Conservation (phyloP, 2,797 vertebrate genomes). For the Leptoclinus maculatus region DNA sequence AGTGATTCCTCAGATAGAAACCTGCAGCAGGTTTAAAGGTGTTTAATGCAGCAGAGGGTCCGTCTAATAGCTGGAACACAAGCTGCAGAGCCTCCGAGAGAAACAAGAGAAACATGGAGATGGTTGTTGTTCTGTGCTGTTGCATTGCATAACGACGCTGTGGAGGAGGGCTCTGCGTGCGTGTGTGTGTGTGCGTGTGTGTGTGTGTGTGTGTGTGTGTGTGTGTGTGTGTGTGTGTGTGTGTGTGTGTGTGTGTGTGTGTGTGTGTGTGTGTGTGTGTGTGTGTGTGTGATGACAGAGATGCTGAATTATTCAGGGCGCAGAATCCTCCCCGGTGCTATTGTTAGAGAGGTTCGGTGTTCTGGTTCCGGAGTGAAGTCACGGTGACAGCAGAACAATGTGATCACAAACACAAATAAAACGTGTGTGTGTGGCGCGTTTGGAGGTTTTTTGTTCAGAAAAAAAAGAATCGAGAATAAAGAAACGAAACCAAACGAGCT, state of each 20-base stretch:
- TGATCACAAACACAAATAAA: too few relatives aligned
- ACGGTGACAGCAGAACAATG: too few relatives aligned
- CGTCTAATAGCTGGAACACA: conserved; percentile 25
- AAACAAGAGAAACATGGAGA: conserved; percentile 11
- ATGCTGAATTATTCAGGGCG: conserved; percentile 68
- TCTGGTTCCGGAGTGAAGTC: not conserved
- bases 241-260: conserved; percentile 4
- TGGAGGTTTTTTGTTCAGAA: too few relatives aligned
- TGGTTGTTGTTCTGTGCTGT: conserved; percentile 17
- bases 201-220: conserved; percentile 20
- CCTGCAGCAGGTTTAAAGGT: not conserved
- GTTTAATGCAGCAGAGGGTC: not conserved
- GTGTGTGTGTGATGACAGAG: conserved; percentile 5
- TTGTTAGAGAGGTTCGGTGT: conserved; percentile 47
- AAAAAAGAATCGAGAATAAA: too few relatives aligned
- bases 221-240: not conserved
- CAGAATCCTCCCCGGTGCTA: conserved; percentile 55
- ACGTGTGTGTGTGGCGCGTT: too few relatives aligned
- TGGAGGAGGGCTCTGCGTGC: conserved; percentile 39
- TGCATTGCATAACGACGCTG: conserved; percentile 66
- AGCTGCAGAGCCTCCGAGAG: not conserved
- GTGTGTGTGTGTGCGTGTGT: conserved; percentile 14
- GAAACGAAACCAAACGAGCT: too few relatives aligned
- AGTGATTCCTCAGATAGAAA: not conserved
- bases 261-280: conserved; percentile 16